Conservation (phyloP, 2,113 vertebrate species). For the Daubentonia madagascariensis region DNA sequence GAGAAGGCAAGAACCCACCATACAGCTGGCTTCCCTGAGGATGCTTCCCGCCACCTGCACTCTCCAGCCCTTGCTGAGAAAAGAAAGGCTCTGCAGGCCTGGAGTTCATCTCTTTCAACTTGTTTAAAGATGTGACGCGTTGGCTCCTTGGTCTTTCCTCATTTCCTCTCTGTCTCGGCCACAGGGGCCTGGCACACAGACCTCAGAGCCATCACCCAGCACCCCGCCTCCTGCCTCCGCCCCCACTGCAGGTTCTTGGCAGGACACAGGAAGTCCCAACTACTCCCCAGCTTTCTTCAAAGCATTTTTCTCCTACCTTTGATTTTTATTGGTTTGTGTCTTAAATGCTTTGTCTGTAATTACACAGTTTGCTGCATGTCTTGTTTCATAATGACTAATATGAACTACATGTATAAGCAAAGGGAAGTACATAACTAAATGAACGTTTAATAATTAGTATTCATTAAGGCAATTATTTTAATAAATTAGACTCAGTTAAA, state of each 20-base stretch:
- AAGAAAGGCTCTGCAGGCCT: neutral
- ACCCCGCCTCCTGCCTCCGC: neutral
- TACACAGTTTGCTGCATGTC: conserved; percentile 82
- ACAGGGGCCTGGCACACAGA: neutral
- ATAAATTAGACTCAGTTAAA: conserved; percentile 83
- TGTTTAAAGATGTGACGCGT: neutral
- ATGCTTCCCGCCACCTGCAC: rapidly evolving
- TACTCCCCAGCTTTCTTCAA: conserved; percentile 80
- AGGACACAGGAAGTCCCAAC: conserved; percentile 82
- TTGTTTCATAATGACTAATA: conserved; percentile 85
- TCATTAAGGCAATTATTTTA: conserved; percentile 85
- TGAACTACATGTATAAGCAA: conserved; percentile 78
- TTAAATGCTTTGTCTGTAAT: conserved; percentile 83
- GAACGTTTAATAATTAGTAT: conserved; percentile 82
- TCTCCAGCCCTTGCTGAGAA: neutral
- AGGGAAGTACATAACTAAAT: conserved; percentile 79
- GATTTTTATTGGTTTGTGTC: conserved; percentile 86
- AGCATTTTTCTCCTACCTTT: conserved; percentile 84
- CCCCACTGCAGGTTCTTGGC: conserved; percentile 77
- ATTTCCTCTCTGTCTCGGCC: neutral
- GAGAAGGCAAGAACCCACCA: neutral
- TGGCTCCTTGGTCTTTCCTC: neutral
- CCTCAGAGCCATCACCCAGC: neutral
- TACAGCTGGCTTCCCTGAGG: rapidly evolving
- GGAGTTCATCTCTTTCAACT: neutral